A percentile compares a stretch with the other conserved stretches of the same genome.
Conservation (phyloP, 2,797 vertebrate species). For the Onychomys leucogaster region DNA sequence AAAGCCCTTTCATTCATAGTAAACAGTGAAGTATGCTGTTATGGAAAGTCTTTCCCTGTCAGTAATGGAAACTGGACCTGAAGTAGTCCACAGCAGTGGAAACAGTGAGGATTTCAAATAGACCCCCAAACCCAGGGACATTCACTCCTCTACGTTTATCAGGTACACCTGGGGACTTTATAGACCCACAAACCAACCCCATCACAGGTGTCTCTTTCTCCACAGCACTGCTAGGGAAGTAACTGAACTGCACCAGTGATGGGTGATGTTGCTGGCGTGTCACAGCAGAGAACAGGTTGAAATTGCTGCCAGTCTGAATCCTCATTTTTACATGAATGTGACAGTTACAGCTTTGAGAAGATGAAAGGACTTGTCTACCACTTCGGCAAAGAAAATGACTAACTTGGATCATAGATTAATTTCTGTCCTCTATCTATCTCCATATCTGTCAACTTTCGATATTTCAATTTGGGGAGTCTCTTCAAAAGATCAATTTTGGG, state of each 20-base stretch:
- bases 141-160: background rate
- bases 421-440: background rate
- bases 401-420: background rate
- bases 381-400: slow-evolving; percentile 32
- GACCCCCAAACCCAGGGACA: background rate
- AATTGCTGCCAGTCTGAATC: background rate
- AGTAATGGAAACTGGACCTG: slow-evolving; percentile 13
- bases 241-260: background rate
- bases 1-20: background rate
- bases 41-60: slow-evolving; percentile 15
- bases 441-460: background rate
- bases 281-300: background rate
- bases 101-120: background rate
- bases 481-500: background rate
- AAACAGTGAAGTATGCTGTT: slow-evolving; percentile 28
- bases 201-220: too few relatives aligned
- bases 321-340: background rate
- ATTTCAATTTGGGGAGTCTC: slow-evolving; percentile 6
- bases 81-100: background rate
- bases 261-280: background rate
- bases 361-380: slow-evolving; percentile 27
- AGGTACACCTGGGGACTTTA: background rate
- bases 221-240: background rate
- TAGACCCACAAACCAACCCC: background rate
- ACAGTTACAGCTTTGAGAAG: slow-evolving; percentile 11